These are phyloP conservation scores for Scyliorhinus canicula DNA, from an alignment of 2,797 vertebrate species.

Conservation along the genomic window DNA sequence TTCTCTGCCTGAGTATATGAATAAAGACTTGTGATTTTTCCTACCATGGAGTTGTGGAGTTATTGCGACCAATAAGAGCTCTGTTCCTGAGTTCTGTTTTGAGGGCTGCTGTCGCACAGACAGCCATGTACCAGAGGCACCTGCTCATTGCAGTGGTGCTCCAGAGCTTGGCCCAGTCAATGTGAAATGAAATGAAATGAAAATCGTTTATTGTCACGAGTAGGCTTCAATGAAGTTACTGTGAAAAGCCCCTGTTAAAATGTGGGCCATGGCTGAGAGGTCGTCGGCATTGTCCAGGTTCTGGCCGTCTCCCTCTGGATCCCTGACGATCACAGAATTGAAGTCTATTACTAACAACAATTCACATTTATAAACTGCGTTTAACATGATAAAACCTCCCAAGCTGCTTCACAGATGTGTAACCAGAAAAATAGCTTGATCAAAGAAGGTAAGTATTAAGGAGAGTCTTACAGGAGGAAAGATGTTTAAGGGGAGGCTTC, in stretches of 20 bases:
- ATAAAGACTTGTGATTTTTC: slow-evolving; percentile 31
- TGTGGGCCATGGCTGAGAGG: too few relatives aligned
- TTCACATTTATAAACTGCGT: not conserved
- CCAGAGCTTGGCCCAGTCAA: too few relatives aligned
- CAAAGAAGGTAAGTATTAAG: too few relatives aligned
- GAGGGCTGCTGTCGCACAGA: too few relatives aligned
- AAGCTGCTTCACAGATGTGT: not conserved
- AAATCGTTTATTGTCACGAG: too few relatives aligned
- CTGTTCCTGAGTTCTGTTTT: not conserved
- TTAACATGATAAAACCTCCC: not conserved
- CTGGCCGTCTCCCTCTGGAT: not conserved
- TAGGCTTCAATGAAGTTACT: too few relatives aligned
- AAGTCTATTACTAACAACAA: not conserved
- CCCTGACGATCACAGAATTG: not conserved
- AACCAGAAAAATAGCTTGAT: not conserved
- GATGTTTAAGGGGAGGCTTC: not conserved
- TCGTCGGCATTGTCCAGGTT: too few relatives aligned
- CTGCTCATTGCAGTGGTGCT: too few relatives aligned
- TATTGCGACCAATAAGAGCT: not conserved
- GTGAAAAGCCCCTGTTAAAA: too few relatives aligned
- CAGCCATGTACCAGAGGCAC: too few relatives aligned
- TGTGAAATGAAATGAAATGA: too few relatives aligned
- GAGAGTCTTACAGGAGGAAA: too few relatives aligned
- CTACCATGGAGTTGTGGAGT: not conserved
- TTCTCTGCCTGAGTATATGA: not conserved